Evolutionary conservation across 1,140 invertebrate species (phyloP).

Genomic region (Aricia agestis): DNA sequence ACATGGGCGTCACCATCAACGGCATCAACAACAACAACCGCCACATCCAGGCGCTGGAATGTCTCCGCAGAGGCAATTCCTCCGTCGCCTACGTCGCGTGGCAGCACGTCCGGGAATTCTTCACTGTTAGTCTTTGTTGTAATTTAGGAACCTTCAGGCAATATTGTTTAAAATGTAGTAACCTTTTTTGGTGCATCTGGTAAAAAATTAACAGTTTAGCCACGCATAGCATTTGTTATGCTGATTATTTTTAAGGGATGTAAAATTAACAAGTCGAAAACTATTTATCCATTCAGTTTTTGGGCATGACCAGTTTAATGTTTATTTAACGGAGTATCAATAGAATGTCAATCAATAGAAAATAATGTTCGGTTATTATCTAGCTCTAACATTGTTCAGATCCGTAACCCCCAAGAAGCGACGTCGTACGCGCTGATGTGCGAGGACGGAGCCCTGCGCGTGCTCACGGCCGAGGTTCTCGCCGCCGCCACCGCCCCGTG

Average conservation of each 20-base stretch:
- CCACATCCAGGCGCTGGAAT: constrained; percentile 81
- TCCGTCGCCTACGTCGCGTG: constrained; percentile 82
- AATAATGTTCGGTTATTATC: too few species aligned
- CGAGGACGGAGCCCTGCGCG: constrained; percentile 77
- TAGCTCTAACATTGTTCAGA: constrained; percentile 25
- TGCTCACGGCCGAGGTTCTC: constrained; percentile 45
- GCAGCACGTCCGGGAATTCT: constrained; percentile 72
- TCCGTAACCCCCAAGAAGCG: constrained; percentile 45
- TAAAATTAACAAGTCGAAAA: too few species aligned
- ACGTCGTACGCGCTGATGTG: constrained; percentile 75
- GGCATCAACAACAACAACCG: constrained; percentile 57
- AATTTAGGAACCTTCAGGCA: too few species aligned
- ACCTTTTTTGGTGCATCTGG: too few species aligned
- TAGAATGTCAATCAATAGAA: too few species aligned
- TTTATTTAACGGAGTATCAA: too few species aligned
- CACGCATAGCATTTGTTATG: too few species aligned
- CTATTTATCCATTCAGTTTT: too few species aligned
- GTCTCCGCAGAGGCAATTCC: constrained; percentile 74
- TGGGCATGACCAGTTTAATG: too few species aligned
- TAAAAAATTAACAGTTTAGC: too few species aligned
- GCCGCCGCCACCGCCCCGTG: constrained; percentile 63
- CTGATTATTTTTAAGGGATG: too few species aligned
- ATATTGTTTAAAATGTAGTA: too few species aligned
- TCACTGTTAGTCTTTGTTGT: constrained; percentile 57
- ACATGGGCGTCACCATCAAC: constrained; percentile 42